phyloP scores from a whole-genome alignment of 2,113 vertebrate species.

The Semicossyphus pulcher region DNA sequence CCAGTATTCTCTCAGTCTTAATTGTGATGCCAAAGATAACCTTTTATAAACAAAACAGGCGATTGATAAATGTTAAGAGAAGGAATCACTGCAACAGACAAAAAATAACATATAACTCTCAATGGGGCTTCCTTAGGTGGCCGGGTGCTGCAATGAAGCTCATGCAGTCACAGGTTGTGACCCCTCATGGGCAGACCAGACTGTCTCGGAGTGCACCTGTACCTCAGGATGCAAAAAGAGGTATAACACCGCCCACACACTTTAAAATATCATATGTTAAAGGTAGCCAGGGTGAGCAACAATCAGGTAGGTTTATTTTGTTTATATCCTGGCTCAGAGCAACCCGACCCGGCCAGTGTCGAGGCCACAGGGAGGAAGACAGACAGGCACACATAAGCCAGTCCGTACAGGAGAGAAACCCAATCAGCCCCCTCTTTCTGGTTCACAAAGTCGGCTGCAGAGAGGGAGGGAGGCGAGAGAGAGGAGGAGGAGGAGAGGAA shows the following conservation, averaged over 20 bases:
- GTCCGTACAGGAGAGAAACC: slow-evolving; percentile 72
- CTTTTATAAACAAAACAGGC: slow-evolving; percentile 30
- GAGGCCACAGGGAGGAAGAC: slow-evolving; percentile 56
- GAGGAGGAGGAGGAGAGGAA: slow-evolving; percentile 15
- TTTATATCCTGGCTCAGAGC: slow-evolving; percentile 48
- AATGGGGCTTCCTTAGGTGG: slow-evolving; percentile 12
- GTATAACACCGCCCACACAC: no score
- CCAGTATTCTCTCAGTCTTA: not conserved
- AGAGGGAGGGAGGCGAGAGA: slow-evolving; percentile 36
- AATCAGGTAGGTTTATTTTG: not conserved
- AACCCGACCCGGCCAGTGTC: slow-evolving; percentile 64
- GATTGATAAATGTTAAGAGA: slow-evolving; percentile 56
- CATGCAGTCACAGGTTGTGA: slow-evolving; percentile 18
- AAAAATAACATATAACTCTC: slow-evolving; percentile 60
- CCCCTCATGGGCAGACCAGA: no score
- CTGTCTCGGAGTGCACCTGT: no score
- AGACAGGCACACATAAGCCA: slow-evolving; percentile 45
- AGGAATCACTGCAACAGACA: slow-evolving; percentile 41
- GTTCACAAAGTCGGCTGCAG: slow-evolving; percentile 51
- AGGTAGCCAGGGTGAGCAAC: no score
- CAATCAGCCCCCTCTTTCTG: slow-evolving; percentile 61
- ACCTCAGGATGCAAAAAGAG: not conserved
- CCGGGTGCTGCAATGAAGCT: slow-evolving; percentile 17
- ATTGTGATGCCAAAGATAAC: not conserved
- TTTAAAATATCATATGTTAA: no score